Base-by-base conservation (phyloP, 2,888 invertebrate genomes). In the Unio delphinus region DNA sequence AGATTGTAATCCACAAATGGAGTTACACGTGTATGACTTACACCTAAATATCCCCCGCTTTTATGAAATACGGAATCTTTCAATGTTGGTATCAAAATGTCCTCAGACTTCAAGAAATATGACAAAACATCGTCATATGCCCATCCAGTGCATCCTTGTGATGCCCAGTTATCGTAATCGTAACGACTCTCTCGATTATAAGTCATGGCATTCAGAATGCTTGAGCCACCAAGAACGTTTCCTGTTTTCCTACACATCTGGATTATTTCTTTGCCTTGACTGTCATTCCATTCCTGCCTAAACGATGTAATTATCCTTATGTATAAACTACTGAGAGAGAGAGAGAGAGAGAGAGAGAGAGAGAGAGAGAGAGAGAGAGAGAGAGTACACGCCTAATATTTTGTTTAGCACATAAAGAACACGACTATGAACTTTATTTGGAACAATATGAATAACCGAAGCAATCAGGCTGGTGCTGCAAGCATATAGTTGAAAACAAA, bases 171-270 rank as follows among this genome's bases (percentile, higher is more conserved):
- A 89, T 97, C 95, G 87, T 93, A 97, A 90, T 97, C 97, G 3
- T 94, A 91, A 69, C 93, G 92, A 89, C 96, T 78, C 0, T 97
- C 97, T 74, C 97, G 91, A 20, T 96, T 94, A 91, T 97, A 97
- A 0, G 96, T 92, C 96, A 97, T 96, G 1, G 95, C 95, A 87
- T 96, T 97, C 0, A 96, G 91, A 0, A 96, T 95, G 59, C 95
- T 95, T 6, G 95, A 95, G 0, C 97, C 97, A 0, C 96, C 96
- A 0, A 96, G 92, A 0, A 96, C 96, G 91, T 96, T 96, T 64
- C 97, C 97, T 70, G 96, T 92, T 0, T 96, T 96, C 96, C 96
- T 96, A 84, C 94, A 94, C 86, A 95, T 95, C 61, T 95, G 92
- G 83, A n/a, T n/a, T n/a, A n/a, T n/a, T n/a, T n/a, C n/a, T n/a